Evolutionary conservation across 2,113 vertebrate genomes (phyloP), one percentile per base, ranked within the genome.

Genomic region (Salvator merianae): DNA sequence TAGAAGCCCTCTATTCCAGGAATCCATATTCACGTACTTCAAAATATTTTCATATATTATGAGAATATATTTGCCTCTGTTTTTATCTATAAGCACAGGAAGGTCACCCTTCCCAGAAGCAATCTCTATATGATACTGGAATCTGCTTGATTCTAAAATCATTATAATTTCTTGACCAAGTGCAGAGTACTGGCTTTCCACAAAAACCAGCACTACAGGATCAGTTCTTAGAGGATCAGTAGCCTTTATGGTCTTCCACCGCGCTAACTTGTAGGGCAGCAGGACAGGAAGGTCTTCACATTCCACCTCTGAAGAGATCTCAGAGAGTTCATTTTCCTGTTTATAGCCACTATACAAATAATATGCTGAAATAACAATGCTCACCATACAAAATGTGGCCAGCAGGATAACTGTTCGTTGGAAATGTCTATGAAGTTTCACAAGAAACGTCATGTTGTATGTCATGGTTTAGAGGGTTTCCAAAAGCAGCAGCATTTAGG

Each of bases 341-440:
- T 95, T 96, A 94, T 95, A 96, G 93, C 96, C 95, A 53, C 87
- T 94, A 82, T 96, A 97, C 86, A 97, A 93, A 91, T 97, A 97
- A 91, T 97, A 97, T 0, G 96, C 96, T 77, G 96, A 97, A 85
- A 97, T 93, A 79, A 96, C 88, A 91, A 97, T 96, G 96, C 96
- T 97, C 87, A 96, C 95, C 94, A 90, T 95, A 84, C 96, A 97
- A 87, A 97, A 96, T 78, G 96, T 96, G 89, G 96, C 93, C 89
- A 97, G 95, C 91, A 96, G 92, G 82, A 96, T 89, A n/a, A 97
- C 94, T 36, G 95, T 97, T 93, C 95, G 95, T 91, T 96, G 96
- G 94, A 97, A 97, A 90, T 95, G 96, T 93, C 95, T 95, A 88
- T 95, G 96, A 91, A 96, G 95, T 93, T 96, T 97, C 93, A 97